Conservation (phyloP, 2,888 invertebrate species). For the Heliconius ismenius region DNA sequence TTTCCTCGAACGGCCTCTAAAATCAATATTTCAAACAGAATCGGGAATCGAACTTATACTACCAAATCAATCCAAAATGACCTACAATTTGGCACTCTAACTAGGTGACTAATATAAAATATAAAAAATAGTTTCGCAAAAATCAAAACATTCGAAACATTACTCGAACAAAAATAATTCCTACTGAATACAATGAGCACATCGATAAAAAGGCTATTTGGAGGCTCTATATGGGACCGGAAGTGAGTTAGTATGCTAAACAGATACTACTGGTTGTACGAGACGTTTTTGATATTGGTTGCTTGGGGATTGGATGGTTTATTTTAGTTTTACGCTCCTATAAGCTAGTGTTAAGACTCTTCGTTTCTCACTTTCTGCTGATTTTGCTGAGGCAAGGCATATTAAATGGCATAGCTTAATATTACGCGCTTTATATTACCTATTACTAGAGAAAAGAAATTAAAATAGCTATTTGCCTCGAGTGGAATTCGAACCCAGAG, state of each 20-base stretch:
- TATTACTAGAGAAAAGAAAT: too few species aligned
- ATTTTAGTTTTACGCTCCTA: neutral
- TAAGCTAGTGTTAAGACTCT: neutral
- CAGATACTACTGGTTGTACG: constrained; percentile 47
- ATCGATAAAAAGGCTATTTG: constrained; percentile 44
- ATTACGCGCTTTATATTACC: too few species aligned
- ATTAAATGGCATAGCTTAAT: too few species aligned
- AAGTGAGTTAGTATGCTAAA: constrained; percentile 53
- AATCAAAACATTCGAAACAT: constrained; percentile 13
- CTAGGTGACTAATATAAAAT: constrained; percentile 22
- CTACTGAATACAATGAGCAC: constrained; percentile 21
- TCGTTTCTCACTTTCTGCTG: neutral
- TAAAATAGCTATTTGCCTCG: too few species aligned
- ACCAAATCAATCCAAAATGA: neutral
- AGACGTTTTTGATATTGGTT: constrained; percentile 43
- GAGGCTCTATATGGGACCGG: constrained; percentile 45
- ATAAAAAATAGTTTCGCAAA: constrained; percentile 12
- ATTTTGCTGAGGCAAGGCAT: neutral
- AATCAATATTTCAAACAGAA: neutral
- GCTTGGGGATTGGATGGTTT: constrained; percentile 1
- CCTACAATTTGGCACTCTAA: constrained; percentile 6
- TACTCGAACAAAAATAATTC: constrained; percentile 20
- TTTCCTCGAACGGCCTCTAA: too few species aligned
- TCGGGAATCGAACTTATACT: neutral
- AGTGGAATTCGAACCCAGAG: too few species aligned